Evolutionary conservation across 2,113 vertebrate species (phyloP).

Genomic region (Dasyornis broadbenti): DNA sequence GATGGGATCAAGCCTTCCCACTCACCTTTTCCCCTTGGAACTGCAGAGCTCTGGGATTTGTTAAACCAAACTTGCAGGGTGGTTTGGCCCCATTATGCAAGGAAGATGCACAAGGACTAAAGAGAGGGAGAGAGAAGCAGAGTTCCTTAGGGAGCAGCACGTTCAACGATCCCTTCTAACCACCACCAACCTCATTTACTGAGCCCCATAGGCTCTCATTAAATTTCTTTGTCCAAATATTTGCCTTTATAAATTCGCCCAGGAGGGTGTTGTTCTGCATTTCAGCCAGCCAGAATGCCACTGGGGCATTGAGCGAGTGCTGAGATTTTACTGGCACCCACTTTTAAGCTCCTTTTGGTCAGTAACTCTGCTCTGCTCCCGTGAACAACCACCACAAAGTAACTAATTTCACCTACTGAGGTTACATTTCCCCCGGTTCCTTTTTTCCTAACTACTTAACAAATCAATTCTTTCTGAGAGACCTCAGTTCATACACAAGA

Average conservation of each 20-base stretch:
- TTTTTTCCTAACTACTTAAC: neutral
- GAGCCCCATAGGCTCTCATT: neutral
- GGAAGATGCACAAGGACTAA: neutral
- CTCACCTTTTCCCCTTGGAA: neutral
- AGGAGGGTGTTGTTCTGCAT: neutral
- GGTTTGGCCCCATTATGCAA: neutral
- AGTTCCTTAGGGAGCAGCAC: neutral
- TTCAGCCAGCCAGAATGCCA: neutral
- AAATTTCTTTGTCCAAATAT: neutral
- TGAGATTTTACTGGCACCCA: neutral
- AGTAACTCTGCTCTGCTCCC: neutral
- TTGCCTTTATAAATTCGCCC: constrained; percentile 7
- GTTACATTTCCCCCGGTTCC: neutral
- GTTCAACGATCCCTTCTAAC: neutral
- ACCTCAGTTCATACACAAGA: neutral
- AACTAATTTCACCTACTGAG: neutral
- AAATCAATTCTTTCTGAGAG: neutral
- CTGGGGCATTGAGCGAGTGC: neutral
- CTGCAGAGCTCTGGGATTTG: neutral
- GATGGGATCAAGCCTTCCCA: neutral
- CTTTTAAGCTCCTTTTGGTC: neutral
- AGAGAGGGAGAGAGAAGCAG: neutral
- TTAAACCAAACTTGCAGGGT: neutral
- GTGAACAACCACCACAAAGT: neutral
- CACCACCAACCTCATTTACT: neutral